phyloP scores from a whole-genome alignment of 2,888 invertebrate genomes.

The Congeria kusceri region DNA sequence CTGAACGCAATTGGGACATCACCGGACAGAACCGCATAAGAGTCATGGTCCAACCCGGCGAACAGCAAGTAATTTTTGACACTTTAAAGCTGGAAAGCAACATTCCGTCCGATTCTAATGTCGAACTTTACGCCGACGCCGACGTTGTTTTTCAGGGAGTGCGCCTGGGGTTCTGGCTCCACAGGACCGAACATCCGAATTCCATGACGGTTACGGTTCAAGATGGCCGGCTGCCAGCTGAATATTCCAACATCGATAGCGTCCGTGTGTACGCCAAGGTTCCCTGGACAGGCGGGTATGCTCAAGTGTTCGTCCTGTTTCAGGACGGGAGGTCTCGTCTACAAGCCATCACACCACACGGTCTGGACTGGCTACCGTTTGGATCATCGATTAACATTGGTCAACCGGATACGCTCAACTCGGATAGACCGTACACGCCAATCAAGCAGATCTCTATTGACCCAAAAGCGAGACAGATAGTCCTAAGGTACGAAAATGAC shows the following conservation, averaged over 20 bases:
- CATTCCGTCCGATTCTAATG: conserved; percentile 25
- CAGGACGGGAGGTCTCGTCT: conserved; percentile 66
- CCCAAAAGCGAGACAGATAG: conserved; percentile 37
- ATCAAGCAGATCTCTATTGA: conserved; percentile 58
- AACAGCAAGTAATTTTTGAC: conserved; percentile 52
- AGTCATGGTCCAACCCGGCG: conserved; percentile 39
- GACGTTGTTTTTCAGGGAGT: conserved; percentile 59
- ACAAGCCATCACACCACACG: conserved; percentile 65
- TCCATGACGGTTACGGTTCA: conserved; percentile 57
- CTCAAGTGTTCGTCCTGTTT: conserved; percentile 69
- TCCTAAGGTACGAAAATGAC: conserved; percentile 56
- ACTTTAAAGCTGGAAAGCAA: conserved; percentile 51
- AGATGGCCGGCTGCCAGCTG: conserved; percentile 12
- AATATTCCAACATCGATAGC: conserved; percentile 51
- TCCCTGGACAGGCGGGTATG: conserved; percentile 65
- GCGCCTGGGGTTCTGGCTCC: conserved; percentile 63
- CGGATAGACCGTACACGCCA: conserved; percentile 54
- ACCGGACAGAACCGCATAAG: conserved; percentile 50
- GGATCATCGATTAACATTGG: conserved; percentile 70
- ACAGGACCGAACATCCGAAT: conserved; percentile 38
- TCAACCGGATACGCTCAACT: conserved; percentile 44
- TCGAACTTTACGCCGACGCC: conserved; percentile 51
- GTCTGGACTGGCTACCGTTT: conserved; percentile 70
- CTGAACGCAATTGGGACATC: conserved; percentile 61
- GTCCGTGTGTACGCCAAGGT: conserved; percentile 59